Conservation (phyloP, 1,140 invertebrate genomes). For the Brachionus sp. region DNA sequence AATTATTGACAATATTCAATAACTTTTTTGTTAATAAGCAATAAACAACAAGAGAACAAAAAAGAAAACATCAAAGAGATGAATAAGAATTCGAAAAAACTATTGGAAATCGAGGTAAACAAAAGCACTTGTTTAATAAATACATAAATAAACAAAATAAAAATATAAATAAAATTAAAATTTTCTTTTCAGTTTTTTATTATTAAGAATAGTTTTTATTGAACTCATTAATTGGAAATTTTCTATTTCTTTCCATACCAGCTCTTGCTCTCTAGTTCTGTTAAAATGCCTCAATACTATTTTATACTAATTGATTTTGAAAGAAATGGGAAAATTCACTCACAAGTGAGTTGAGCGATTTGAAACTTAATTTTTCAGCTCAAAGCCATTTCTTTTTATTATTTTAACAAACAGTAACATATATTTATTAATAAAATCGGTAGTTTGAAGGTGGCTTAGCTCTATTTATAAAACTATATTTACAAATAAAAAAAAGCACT, state of each 20-base stretch:
- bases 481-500: too few relatives aligned
- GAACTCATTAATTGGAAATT: constrained; percentile 30
- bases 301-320: constrained; percentile 9
- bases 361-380: background rate
- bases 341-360: background rate
- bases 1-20: background rate
- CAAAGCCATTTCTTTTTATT: background rate
- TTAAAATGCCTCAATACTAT: background rate
- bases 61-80: background rate
- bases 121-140: background rate
- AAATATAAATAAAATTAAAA: background rate
- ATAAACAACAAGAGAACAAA: background rate
- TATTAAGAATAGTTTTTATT: background rate
- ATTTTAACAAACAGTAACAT: background rate
- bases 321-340: background rate
- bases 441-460: too few relatives aligned
- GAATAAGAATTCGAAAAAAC: background rate
- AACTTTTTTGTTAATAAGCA: background rate
- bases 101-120: background rate
- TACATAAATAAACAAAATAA: background rate
- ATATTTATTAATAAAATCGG: too few relatives aligned
- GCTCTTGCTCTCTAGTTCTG: background rate
- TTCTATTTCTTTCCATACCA: background rate
- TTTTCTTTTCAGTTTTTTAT: background rate
- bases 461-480: too few relatives aligned